phyloP scores from a whole-genome alignment of 2,113 vertebrate species.

The Tympanuchus pallidicinctus region DNA sequence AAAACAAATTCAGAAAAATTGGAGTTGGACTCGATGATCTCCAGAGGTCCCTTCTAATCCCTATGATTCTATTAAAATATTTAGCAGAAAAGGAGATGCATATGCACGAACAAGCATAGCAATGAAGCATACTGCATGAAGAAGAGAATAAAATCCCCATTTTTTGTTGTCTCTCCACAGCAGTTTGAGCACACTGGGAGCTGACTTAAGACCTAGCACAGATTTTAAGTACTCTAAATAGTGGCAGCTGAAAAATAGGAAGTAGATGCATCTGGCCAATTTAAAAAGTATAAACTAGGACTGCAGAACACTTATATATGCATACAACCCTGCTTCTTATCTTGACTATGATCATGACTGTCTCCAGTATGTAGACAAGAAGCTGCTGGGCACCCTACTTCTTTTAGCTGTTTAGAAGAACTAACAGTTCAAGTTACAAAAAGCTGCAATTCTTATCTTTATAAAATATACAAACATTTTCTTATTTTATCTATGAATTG shows the following conservation, averaged over 20 bases:
- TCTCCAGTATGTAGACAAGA: slow-evolving; percentile 6
- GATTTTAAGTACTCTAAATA: not conserved
- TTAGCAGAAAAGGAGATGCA: not conserved
- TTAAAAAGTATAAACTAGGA: not conserved
- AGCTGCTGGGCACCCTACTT: not conserved
- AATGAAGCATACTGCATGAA: not conserved
- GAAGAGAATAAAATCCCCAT: not conserved
- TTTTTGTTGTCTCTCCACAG: not conserved
- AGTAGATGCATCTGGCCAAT: not conserved
- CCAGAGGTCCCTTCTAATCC: too few species aligned
- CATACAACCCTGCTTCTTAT: not conserved
- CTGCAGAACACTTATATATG: not conserved
- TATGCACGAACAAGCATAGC: not conserved
- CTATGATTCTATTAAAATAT: not conserved
- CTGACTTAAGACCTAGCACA: not conserved
- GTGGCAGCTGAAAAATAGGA: not conserved
- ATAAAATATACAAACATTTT: slow-evolving; percentile 16
- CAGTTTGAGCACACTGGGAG: not conserved
- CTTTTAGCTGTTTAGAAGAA: not conserved
- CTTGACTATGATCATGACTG: not conserved
- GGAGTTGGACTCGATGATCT: too few species aligned
- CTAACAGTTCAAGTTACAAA: not conserved
- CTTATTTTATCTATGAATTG: slow-evolving; percentile 43
- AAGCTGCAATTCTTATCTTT: not conserved
- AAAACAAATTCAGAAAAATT: not conserved